Evolutionary conservation across 2,888 invertebrate species (phyloP).

Genomic region (Pristionchus entomophagus): DNA sequence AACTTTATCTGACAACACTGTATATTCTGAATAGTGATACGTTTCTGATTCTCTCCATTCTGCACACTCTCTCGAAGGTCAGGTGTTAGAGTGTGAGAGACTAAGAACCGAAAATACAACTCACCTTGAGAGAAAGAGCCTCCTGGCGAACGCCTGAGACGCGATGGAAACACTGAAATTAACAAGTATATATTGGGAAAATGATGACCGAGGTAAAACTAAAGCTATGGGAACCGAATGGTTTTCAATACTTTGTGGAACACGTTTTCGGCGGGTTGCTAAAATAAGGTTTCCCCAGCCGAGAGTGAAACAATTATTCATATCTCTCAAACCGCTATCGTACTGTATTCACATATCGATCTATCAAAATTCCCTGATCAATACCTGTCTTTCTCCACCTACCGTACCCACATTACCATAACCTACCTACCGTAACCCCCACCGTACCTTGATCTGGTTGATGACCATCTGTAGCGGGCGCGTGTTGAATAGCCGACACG

Average conservation of each 20-base stretch:
- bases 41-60: too few relatives aligned
- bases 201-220: background rate
- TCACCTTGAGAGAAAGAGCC: slow-evolving; percentile 50
- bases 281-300: too few relatives aligned
- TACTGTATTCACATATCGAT: too few relatives aligned
- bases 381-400: too few relatives aligned
- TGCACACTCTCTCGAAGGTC: too few relatives aligned
- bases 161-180: slow-evolving; percentile 60
- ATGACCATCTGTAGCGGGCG: slow-evolving; percentile 75
- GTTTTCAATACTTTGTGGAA: background rate
- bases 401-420: background rate
- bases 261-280: background rate
- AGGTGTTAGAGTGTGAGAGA: too few relatives aligned
- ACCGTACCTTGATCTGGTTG: slow-evolving; percentile 62
- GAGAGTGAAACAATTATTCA: too few relatives aligned
- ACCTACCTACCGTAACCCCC: background rate
- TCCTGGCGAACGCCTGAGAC: slow-evolving; percentile 61
- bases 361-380: too few relatives aligned
- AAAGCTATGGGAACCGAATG: background rate
- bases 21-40: too few relatives aligned
- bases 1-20: too few relatives aligned
- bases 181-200: background rate
- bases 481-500: slow-evolving; percentile 74
- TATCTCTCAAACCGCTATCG: background rate
- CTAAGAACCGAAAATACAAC: background rate